Evolutionary conservation across 2,888 invertebrate genomes (phyloP).

Genomic region (Ormyrus nitidulus): DNA sequence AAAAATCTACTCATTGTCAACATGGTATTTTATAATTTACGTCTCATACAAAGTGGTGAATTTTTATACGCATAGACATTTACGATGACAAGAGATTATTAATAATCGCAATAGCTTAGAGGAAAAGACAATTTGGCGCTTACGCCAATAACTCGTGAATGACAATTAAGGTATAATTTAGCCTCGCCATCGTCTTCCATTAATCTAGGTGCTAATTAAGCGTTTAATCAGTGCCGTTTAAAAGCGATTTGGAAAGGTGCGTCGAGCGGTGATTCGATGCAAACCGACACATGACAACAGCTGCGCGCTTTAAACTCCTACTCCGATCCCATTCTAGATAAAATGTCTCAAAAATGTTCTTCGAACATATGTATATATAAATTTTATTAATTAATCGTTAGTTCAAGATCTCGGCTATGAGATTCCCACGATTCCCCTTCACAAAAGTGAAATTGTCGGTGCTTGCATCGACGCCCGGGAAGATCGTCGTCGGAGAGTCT

Average conservation of each 20-base stretch:
- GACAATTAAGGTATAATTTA: conserved; percentile 23
- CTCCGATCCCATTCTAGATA: conserved; percentile 1
- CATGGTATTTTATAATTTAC: conserved; percentile 26
- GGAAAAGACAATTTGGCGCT: conserved; percentile 36
- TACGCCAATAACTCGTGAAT: conserved; percentile 26
- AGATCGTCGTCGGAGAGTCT: conserved; percentile 49
- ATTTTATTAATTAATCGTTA: neutral
- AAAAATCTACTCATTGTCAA: conserved; percentile 32
- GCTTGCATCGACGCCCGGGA: conserved; percentile 39
- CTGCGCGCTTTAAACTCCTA: conserved; percentile 1
- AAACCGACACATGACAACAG: conserved; percentile 33
- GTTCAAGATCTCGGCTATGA: no score
- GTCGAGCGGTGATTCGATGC: conserved; percentile 26
- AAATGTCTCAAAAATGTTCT: conserved; percentile 31
- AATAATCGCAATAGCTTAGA: conserved; percentile 47
- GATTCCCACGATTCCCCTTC: no score
- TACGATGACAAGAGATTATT: conserved; percentile 49
- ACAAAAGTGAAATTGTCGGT: conserved; percentile 24
- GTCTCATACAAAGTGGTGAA: conserved; percentile 15
- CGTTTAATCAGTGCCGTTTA: conserved; percentile 29
- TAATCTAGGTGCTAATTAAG: conserved; percentile 26
- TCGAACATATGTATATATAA: conserved; percentile 5
- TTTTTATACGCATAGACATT: conserved; percentile 51
- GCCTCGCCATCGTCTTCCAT: conserved; percentile 22
- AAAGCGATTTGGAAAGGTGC: conserved; percentile 33